Conservation (phyloP, 92 coral and sea anemone species). For the Blastomussa wellsi region DNA sequence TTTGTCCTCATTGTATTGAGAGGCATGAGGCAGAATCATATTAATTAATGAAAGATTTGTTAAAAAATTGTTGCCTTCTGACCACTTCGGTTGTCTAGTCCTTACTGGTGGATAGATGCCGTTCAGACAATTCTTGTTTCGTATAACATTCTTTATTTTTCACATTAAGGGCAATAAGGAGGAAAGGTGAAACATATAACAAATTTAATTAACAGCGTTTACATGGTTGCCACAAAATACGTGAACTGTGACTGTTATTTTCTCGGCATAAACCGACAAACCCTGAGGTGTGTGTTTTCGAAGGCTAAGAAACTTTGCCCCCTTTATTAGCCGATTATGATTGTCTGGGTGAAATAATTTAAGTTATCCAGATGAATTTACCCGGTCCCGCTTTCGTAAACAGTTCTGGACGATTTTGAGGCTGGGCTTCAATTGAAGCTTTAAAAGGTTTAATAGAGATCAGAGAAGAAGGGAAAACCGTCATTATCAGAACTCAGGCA, state of each 20-base stretch:
- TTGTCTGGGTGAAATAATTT: background rate
- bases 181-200: background rate
- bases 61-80: background rate
- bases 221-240: background rate
- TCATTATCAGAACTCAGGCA: no score
- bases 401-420: background rate
- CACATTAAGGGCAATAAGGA: background rate
- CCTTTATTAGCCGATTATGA: background rate
- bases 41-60: background rate
- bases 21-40: background rate
- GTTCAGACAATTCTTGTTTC: background rate
- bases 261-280: background rate
- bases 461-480: background rate
- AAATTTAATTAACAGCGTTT: background rate
- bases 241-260: background rate
- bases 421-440: background rate
- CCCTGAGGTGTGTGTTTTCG: background rate
- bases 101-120: no score
- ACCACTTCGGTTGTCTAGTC: background rate
- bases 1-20: background rate
- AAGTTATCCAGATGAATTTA: background rate
- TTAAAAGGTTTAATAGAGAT: background rate
- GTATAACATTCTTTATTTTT: background rate
- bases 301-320: background rate
- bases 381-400: background rate